phyloP scores from a whole-genome alignment of 2,113 vertebrate species.

The Prionailurus viverrinus region DNA sequence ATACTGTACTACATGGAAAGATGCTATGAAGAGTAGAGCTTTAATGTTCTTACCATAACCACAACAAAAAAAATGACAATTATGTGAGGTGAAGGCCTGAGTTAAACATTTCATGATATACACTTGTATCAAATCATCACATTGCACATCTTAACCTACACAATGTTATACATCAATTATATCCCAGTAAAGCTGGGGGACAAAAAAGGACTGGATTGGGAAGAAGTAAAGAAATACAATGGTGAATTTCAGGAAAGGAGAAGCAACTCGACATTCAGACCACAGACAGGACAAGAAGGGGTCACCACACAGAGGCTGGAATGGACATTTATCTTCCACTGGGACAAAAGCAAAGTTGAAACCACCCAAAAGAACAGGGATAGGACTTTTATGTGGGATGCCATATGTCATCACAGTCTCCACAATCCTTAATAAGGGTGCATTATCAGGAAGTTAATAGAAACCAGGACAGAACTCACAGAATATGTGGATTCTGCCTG shows the following conservation, averaged over 20 bases:
- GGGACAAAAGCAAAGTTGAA: background rate
- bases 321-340: background rate
- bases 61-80: background rate
- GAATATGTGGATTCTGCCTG: background rate
- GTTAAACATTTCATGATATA: background rate
- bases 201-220: background rate
- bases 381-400: background rate
- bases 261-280: background rate
- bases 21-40: background rate
- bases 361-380: background rate
- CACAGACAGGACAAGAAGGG: background rate
- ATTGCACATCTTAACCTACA: background rate
- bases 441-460: background rate
- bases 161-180: background rate
- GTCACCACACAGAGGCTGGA: background rate
- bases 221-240: background rate
- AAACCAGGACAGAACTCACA: background rate
- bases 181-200: background rate
- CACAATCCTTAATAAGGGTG: background rate
- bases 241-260: background rate
- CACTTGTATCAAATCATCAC: background rate
- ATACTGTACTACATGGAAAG: background rate
- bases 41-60: background rate
- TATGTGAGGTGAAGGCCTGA: background rate
- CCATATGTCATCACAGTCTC: background rate